Base-by-base conservation (phyloP, 1,140 invertebrate species). In the Stenopsyche tienmushanensis region DNA sequence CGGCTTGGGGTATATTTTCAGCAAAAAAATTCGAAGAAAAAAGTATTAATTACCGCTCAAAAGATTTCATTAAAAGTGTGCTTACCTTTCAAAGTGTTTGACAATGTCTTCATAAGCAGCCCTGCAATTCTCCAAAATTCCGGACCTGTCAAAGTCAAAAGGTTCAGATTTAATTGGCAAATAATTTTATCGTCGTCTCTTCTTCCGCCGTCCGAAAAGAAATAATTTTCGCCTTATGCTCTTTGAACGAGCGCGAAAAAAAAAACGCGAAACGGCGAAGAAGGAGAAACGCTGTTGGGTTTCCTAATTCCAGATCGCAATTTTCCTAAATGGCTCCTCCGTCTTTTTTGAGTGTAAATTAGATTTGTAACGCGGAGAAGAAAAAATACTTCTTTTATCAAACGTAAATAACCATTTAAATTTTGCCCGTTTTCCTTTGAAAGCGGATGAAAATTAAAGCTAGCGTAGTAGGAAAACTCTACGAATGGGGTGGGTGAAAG, bases 71-170 rank as follows among this genome's bases (percentile, higher is more conserved):
- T 45, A 26, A 64, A 29, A 62, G 49, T 57, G 34, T 24, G 76
- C 87, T 82, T 88, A 92, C 87, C 92, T 91, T 86, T 94, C 91
- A 73, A 94, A 85, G 77, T 94, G 92, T 84, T 94, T 94, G 53
- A 94, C 91, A 77, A 94, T 93, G 80, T 94, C 92, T 82, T 94
- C 92, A 78, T 94, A 94, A 72, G 91, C 91, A 69, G 91, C 91
- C 78, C 92, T 86, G 83, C 92, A 94, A 82, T 93, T 94, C 83
- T 95, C 92, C 92, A 92, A 95, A 77, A 93, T 91, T 73, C 90
- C 91, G 75, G 91, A 92, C 80, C 92, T 93, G 84, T 77, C 80
- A 78, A 84, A 72, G 69, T 70, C 69, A 70, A 70, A 70, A 70
- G 69, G 65, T 64, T 64, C 49, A 70, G 54, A 50, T 70, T 70